Evolutionary conservation across 2,797 vertebrate species (phyloP).

Genomic region (Graptemys geographica): DNA sequence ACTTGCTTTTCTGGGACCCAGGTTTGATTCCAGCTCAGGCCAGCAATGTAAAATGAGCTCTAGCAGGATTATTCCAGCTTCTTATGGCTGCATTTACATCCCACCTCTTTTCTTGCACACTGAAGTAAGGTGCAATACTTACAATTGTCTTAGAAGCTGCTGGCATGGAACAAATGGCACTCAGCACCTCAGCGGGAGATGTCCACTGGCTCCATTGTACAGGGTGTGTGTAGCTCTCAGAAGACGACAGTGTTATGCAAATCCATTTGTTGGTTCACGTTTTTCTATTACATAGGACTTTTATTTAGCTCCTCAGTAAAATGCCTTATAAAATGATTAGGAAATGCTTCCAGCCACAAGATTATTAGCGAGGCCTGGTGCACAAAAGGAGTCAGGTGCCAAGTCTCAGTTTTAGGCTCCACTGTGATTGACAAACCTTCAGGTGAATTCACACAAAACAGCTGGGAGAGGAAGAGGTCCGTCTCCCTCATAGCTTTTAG

Average conservation of each 20-base stretch:
- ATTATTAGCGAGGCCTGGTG: neutral
- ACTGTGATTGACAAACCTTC: neutral
- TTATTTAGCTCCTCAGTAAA: neutral
- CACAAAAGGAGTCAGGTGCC: neutral
- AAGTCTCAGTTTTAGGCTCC: neutral
- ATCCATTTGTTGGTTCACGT: neutral
- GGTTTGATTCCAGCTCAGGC: constrained; percentile 53
- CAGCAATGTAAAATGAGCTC: constrained; percentile 61
- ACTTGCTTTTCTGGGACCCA: constrained; percentile 62
- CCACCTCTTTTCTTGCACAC: constrained; percentile 50
- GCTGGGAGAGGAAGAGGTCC: neutral
- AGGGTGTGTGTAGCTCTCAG: neutral
- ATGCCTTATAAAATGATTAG: neutral
- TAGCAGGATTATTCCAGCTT: constrained; percentile 49
- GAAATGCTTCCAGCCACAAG: neutral
- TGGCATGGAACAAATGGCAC: constrained; percentile 43
- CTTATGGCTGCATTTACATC: constrained; percentile 53
- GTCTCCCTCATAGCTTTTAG: no score
- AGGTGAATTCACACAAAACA: neutral
- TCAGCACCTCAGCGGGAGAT: constrained; percentile 41
- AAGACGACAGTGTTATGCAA: neutral
- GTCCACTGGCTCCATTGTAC: neutral
- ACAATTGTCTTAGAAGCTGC: constrained; percentile 14
- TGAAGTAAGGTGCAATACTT: constrained; percentile 33
- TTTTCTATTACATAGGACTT: neutral